Conservation (phyloP, 1,140 invertebrate species). For the Ostrea denselamellosa region DNA sequence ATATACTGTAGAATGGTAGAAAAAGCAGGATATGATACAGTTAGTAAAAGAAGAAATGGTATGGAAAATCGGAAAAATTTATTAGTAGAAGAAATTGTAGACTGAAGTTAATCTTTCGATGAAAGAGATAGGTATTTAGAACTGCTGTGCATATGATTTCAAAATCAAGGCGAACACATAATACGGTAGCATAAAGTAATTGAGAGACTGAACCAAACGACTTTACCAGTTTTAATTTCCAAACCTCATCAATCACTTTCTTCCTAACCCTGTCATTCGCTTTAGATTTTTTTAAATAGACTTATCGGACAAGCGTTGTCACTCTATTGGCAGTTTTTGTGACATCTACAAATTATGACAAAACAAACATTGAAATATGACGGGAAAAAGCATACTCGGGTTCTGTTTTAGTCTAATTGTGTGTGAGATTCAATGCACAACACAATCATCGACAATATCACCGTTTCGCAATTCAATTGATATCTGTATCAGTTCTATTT, state of each 20-base stretch:
- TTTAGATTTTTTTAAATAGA: conserved; percentile 25
- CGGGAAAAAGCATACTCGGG: background rate
- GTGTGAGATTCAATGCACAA: background rate
- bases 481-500: conserved; percentile 6
- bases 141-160: background rate
- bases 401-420: conserved; percentile 34
- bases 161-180: background rate
- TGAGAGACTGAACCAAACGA: background rate
- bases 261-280: background rate
- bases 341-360: conserved; percentile 17
- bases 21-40: too few relatives aligned
- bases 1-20: too few relatives aligned
- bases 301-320: background rate
- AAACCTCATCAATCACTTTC: conserved; percentile 11
- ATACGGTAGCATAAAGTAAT: background rate
- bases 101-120: too few relatives aligned
- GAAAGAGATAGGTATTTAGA: too few relatives aligned
- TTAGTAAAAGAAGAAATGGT: too few relatives aligned
- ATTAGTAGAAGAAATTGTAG: too few relatives aligned
- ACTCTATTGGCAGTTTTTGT: background rate
- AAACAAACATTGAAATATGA: conserved; percentile 11
- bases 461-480: background rate
- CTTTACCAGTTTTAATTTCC: background rate
- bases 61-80: too few relatives aligned
- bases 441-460: background rate